These are phyloP conservation scores for Tragelaphus eurycerus DNA, from an alignment of 2,797 vertebrate species.

Conservation along the genomic window DNA sequence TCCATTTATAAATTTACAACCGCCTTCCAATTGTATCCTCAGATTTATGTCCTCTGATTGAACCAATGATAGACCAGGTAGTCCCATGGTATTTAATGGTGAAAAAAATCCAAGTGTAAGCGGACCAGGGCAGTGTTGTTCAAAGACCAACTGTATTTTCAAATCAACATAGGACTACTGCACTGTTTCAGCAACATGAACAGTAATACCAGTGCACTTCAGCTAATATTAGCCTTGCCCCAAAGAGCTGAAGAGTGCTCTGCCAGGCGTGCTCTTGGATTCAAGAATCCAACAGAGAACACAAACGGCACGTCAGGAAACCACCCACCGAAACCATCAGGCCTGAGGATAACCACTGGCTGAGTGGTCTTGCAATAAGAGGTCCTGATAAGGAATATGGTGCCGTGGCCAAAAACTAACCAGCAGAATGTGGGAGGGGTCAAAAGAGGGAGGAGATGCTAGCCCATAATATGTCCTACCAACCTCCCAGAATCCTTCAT, in stretches of 20 bases:
- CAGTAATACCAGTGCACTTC: not conserved
- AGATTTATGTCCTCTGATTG: not conserved
- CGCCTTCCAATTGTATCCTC: not conserved
- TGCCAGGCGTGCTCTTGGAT: not conserved
- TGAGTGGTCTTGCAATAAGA: not conserved
- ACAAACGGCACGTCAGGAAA: not conserved
- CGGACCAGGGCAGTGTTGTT: not conserved
- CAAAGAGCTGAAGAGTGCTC: not conserved
- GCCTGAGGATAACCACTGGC: not conserved
- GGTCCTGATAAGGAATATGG: not conserved
- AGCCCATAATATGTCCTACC: not conserved
- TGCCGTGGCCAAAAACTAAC: not conserved
- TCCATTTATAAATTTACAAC: not conserved
- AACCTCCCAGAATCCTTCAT: not conserved
- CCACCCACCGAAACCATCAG: not conserved
- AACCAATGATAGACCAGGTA: not conserved
- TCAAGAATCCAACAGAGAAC: not conserved
- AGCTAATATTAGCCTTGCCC: not conserved
- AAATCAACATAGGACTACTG: not conserved
- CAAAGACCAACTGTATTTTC: not conserved
- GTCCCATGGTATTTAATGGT: not conserved
- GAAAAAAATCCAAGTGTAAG: not conserved
- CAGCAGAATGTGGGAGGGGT: not conserved
- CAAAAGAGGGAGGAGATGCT: not conserved
- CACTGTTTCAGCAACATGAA: not conserved